A percentile compares a stretch with the other conserved stretches of the same genome.
Conservation (phyloP, 2,113 vertebrate species). For the Hippocampus mohnikei region DNA sequence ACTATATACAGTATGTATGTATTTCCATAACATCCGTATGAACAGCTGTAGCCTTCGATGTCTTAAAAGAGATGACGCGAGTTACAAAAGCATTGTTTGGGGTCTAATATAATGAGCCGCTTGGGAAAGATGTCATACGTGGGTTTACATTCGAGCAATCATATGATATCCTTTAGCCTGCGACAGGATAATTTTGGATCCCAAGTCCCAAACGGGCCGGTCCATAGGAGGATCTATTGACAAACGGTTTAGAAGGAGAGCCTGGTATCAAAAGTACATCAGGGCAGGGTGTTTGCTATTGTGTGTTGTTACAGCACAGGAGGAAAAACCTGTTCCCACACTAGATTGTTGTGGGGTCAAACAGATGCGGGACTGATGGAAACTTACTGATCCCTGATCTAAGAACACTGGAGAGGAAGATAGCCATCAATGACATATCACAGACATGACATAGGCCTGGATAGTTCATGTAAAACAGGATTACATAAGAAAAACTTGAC, state of each 20-base stretch:
- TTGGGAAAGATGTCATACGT: slow-evolving; percentile 24
- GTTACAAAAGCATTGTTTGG: slow-evolving; percentile 38
- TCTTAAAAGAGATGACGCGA: slow-evolving; percentile 29
- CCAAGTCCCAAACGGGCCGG: slow-evolving; percentile 13
- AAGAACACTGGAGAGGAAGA: slow-evolving; percentile 48
- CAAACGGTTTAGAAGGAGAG: slow-evolving; percentile 22
- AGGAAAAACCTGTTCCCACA: slow-evolving; percentile 67
- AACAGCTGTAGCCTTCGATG: slow-evolving; percentile 36
- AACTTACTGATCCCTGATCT: slow-evolving; percentile 51
- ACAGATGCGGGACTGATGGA: slow-evolving; percentile 39
- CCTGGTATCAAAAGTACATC: slow-evolving; percentile 15
- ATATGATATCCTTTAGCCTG: slow-evolving; percentile 17
- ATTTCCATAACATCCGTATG: slow-evolving; percentile 6
- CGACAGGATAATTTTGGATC: slow-evolving; percentile 29
- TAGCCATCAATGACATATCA: slow-evolving; percentile 57
- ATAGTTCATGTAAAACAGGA: slow-evolving; percentile 49
- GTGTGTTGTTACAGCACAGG: slow-evolving; percentile 40
- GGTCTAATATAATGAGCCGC: slow-evolving; percentile 8
- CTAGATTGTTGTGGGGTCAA: slow-evolving; percentile 54
- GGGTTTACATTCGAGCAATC: slow-evolving; percentile 20
- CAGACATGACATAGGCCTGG: slow-evolving; percentile 38
- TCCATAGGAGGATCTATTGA: slow-evolving; percentile 11
- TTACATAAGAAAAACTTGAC: slow-evolving; percentile 40
- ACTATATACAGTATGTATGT: not conserved
- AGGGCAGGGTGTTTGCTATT: slow-evolving; percentile 32